A percentile compares a stretch with the other conserved stretches of the same genome.
phyloP scores from a whole-genome alignment of 2,797 vertebrate genomes.

The Coendou prehensilis region DNA sequence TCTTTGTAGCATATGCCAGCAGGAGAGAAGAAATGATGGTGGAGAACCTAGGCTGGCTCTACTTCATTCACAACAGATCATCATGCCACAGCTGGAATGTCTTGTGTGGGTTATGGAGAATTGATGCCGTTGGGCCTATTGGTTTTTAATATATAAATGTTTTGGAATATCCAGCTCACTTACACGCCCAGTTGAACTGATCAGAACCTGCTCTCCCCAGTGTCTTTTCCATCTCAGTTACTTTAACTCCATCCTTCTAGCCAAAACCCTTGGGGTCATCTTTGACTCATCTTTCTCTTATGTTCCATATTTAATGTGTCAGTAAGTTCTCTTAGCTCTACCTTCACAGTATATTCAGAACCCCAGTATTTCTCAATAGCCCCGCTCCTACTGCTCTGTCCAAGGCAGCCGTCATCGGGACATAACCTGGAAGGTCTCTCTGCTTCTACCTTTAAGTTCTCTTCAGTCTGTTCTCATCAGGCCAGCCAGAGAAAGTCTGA shows the following conservation, averaged over 20 bases:
- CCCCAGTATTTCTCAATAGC: background rate
- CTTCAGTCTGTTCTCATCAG: background rate
- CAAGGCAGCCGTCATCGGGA: background rate
- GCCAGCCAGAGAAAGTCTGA: background rate
- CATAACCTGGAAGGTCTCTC: background rate
- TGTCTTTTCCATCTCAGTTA: background rate
- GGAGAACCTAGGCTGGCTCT: background rate
- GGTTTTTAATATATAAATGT: background rate
- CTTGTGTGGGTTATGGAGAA: background rate
- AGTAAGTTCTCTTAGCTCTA: background rate
- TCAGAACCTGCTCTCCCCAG: background rate
- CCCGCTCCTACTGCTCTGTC: background rate
- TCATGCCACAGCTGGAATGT: background rate
- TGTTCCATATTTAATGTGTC: background rate
- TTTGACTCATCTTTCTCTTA: background rate
- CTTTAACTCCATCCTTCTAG: background rate
- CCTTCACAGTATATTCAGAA: background rate
- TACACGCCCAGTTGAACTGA: background rate
- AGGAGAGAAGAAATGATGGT: background rate
- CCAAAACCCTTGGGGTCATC: background rate
- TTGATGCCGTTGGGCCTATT: background rate
- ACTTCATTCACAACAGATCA: background rate
- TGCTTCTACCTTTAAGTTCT: background rate
- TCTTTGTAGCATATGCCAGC: background rate
- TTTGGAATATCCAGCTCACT: background rate